phyloP scores from a whole-genome alignment of 1,140 invertebrate species.

The Penaeus japonicus region DNA sequence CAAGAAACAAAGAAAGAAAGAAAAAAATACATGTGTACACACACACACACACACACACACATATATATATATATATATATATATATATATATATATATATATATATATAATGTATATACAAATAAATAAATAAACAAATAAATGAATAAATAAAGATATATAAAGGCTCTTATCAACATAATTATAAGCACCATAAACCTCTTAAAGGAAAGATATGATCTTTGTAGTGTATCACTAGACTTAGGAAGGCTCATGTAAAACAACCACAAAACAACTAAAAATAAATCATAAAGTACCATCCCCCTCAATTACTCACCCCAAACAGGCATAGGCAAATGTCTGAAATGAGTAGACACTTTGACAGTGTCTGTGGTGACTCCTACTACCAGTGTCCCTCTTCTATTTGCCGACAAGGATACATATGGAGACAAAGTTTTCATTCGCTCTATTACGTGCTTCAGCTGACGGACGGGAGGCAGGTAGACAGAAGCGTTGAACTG shows the following conservation, averaged over 20 bases:
- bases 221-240: too few species aligned
- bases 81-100: too few species aligned
- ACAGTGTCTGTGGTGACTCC: conserved; percentile 79
- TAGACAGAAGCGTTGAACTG: conserved; percentile 79
- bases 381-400: conserved; percentile 74
- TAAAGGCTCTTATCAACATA: too few species aligned
- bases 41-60: too few species aligned
- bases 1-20: too few species aligned
- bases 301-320: conserved; percentile 40
- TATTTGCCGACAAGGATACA: conserved; percentile 75
- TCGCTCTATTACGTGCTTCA: conserved; percentile 80
- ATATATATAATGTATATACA: too few species aligned
- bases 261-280: background rate
- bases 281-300: background rate
- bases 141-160: too few species aligned
- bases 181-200: too few species aligned
- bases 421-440: conserved; percentile 79
- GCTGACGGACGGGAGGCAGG: conserved; percentile 76
- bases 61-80: too few species aligned
- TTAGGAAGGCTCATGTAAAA: background rate
- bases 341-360: conserved; percentile 80
- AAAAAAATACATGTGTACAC: too few species aligned
- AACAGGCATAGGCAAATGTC: conserved; percentile 65
- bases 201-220: too few species aligned
- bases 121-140: too few species aligned